Evolutionary conservation across 2,113 vertebrate species (phyloP).

Genomic region (Mirounga angustirostris): DNA sequence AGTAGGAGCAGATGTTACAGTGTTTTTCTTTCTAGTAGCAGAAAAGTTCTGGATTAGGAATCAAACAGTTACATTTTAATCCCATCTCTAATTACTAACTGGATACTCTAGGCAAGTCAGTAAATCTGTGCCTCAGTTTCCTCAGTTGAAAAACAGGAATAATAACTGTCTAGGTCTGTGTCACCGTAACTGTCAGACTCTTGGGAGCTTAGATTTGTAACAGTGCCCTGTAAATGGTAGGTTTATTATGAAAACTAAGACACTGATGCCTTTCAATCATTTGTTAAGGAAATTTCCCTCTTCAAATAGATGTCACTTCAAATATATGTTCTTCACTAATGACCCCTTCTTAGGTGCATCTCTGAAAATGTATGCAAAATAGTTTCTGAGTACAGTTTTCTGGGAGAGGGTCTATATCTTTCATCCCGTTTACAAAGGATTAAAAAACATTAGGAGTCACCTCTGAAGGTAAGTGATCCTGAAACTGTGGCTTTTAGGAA

Average conservation of each 20-base stretch:
- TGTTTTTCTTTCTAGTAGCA: not conserved
- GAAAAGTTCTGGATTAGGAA: not conserved
- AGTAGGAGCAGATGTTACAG: not conserved
- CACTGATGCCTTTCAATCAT: not conserved
- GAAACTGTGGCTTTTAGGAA: constrained; percentile 19
- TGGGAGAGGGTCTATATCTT: not conserved
- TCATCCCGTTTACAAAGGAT: constrained; percentile 3
- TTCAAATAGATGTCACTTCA: constrained; percentile 14
- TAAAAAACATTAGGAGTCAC: constrained; percentile 4
- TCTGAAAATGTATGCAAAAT: constrained; percentile 12
- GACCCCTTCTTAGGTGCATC: not conserved
- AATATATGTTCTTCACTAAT: not conserved
- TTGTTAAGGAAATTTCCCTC: constrained; percentile 28
- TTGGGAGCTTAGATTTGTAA: not conserved
- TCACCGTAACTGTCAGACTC: not conserved
- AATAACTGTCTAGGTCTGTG: not conserved
- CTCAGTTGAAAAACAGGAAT: not conserved
- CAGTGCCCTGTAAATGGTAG: not conserved
- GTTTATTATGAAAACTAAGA: constrained; percentile 13
- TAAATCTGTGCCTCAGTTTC: not conserved
- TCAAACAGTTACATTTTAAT: constrained; percentile 24
- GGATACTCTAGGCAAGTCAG: not conserved
- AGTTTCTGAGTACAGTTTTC: constrained; percentile 1
- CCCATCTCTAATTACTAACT: not conserved
- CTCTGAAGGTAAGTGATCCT: constrained; percentile 32